phyloP scores from a whole-genome alignment of 2,113 vertebrate genomes.

The Onychorhynchus coronatus region DNA sequence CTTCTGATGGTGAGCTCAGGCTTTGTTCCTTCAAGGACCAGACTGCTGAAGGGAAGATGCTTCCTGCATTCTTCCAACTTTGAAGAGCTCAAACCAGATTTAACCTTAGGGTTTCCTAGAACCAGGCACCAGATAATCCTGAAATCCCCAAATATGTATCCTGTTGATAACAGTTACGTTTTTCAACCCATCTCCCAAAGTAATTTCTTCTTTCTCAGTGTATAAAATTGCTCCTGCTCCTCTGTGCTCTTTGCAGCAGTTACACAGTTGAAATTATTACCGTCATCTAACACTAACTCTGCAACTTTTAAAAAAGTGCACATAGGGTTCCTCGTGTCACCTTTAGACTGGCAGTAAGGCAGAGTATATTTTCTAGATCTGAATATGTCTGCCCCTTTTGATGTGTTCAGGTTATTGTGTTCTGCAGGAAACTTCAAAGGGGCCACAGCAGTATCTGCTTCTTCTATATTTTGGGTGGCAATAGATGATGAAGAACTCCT shows the following conservation, averaged over 20 bases:
- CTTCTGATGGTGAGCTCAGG: neutral
- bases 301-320: neutral
- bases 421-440: neutral
- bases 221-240: neutral
- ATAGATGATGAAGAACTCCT: neutral
- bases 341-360: neutral
- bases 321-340: fast-evolving
- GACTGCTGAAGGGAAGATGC: neutral
- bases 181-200: neutral
- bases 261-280: neutral
- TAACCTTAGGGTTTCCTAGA: neutral
- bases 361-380: neutral
- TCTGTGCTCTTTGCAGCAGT: neutral
- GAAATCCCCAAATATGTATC: neutral
- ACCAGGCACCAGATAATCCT: neutral
- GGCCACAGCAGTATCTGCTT: neutral
- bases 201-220: neutral
- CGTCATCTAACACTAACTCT: neutral
- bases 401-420: neutral
- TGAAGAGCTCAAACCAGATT: neutral
- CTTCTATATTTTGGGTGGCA: neutral
- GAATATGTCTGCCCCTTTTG: neutral
- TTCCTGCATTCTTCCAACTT: neutral
- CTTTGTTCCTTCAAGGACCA: neutral
- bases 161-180: neutral